Evolutionary conservation across 2,888 invertebrate genomes (phyloP).

Genomic region (Germaria angustata): DNA sequence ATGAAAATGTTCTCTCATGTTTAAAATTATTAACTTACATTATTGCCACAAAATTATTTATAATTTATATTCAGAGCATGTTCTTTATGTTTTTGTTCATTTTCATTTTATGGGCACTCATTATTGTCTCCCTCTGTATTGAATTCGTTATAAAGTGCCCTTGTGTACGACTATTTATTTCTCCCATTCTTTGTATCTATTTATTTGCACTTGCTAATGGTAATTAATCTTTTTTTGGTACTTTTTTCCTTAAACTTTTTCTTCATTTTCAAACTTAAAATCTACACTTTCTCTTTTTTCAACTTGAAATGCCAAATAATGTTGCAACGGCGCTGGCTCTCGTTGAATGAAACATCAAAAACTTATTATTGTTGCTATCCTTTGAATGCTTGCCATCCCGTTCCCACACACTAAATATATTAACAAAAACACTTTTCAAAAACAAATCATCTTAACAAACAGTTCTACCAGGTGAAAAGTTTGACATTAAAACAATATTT

Average conservation of each 20-base stretch:
- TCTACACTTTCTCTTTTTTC: conserved; percentile 5
- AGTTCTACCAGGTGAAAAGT: conserved; percentile 71
- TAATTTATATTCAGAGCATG: neutral
- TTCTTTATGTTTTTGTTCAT: neutral
- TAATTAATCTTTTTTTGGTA: conserved; percentile 26
- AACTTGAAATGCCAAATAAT: conserved; percentile 25
- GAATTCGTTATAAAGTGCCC: no score
- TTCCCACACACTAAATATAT: neutral
- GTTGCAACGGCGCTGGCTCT: conserved; percentile 17
- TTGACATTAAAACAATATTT: conserved; percentile 39
- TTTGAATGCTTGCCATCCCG: conserved; percentile 33
- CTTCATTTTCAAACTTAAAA: conserved; percentile 16
- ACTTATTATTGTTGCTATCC: neutral
- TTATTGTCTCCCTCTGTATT: no score
- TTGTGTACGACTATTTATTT: neutral
- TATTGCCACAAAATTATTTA: neutral
- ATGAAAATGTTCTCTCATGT: neutral
- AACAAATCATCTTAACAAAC: conserved; percentile 48
- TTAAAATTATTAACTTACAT: neutral
- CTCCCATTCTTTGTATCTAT: neutral
- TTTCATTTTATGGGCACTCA: neutral
- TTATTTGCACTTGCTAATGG: conserved; percentile 18
- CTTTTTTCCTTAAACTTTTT: conserved; percentile 38
- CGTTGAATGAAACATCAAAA: conserved; percentile 7
- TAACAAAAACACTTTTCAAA: conserved; percentile 30